Evolutionary conservation across 2,888 invertebrate genomes (phyloP), one percentile per base, ranked within the genome.

Genomic region (Leptinotarsa haldemani): DNA sequence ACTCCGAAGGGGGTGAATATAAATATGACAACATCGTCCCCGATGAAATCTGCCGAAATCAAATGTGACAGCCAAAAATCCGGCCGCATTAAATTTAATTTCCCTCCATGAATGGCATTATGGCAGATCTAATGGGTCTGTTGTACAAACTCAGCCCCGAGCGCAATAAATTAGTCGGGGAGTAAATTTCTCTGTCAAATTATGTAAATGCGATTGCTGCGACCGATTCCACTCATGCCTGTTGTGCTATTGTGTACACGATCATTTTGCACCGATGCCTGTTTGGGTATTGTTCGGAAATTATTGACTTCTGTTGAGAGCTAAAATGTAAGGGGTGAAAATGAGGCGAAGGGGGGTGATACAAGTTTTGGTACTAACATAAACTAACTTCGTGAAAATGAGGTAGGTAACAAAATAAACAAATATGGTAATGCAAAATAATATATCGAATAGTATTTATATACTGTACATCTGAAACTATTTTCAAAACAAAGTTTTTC

Each of bases 171-270:
- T 87, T 86, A 86, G 85, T 85, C 83, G 83, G 85, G 85, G 85
- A 87, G 87, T 86, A 86, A 87, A 86, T 86, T 87, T 87, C 87
- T 85, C 83, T 86, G 87, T 87, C 86, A 83, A 86, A 87, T 87
- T 87, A 87, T 86, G 87, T 82, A 87, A 86, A 87, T 86, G 85
- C 83, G 86, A 85, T 84, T 82, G 84, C 82, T 80, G 4, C 81
- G 80, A 83, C 69, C 63, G 69, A 72, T 66, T 74, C 74, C 74
- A 70, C 74, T 74, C 74, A 74, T 74, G 74, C 74, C 70, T 74
- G 70, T 70, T 73, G 58, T 52, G 52, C 74, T 56, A 74, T 74
- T 74, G 74, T 40, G 40, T 74, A 67, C 63, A 66, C 74, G 70
- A 70, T 74, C 67, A 74, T 30, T 74, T 74, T 74, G 64, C 74